Base-by-base conservation (phyloP, 2,113 vertebrate genomes). In the Crotophaga sulcirostris region DNA sequence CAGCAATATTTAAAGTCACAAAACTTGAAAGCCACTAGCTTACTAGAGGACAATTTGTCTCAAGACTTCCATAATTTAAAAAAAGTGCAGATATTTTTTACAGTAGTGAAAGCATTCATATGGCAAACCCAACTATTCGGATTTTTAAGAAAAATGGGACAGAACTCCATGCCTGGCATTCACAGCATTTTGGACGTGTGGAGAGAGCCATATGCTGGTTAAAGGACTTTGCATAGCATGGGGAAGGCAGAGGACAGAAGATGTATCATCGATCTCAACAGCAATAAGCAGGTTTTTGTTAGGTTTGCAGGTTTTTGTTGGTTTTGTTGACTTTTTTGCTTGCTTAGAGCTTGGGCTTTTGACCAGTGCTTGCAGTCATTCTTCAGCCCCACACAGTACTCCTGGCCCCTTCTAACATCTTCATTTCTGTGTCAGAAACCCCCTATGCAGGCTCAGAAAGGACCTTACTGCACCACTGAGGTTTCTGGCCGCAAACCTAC, bases 231-330 rank as follows among this genome's bases (percentile, higher is more conserved):
- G 25, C 2, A 18, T 2, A 72, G 38, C 42, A 59, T 2, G 1
- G 2, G 6, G 4, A 80, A 2, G 13, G 13, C 6, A 25, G 19
- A 31, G 6, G 7, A 70, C 31, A 36, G 8, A 75, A 56, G 8
- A 42, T 2, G 1, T 7, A 54, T 4, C 17, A 54, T 2, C 2
- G 2, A 9, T 25, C 15, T 55, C 21, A 36, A 34, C 3, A 89
- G 21, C 10, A 81, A 73, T 7, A 87, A 44, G 21, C 4, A 44
- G 11, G 0, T 34, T 72, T 79, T 72, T 17, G 3, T 29, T n/a
- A 6, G 5, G 17, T 56, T 42, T 38, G 18, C 47, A 49, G 10
- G 0, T 33, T 72, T 75, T 72, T 20, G 3, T 29, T 31, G 8
- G 4, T 20, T 66, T 42, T 34, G 14, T 33, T 40, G n/a, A 13